Percentiles rank a stretch among this genome's conserved stretches.
Conservation (phyloP, 2,888 invertebrate genomes). For the Calephelis perditalis region DNA sequence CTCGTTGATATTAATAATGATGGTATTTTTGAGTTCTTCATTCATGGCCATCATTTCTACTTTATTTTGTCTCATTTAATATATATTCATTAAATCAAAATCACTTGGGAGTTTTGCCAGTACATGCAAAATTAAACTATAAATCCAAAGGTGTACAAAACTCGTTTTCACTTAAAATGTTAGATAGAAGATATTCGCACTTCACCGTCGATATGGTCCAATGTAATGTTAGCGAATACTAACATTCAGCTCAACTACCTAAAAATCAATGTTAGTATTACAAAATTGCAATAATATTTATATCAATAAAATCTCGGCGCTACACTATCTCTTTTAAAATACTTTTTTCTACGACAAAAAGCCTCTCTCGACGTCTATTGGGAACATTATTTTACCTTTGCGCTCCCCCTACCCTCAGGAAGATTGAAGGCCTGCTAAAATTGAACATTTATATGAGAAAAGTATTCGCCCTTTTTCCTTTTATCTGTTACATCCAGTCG, state of each 20-base stretch:
- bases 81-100: too few species aligned
- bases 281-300: too few species aligned
- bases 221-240: too few species aligned
- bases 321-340: constrained; percentile 14
- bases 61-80: constrained; percentile 29
- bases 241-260: too few species aligned
- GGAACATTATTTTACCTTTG: constrained; percentile 17
- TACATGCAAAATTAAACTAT: too few species aligned
- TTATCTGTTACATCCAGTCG: constrained; percentile 56
- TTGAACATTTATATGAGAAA: constrained; percentile 51
- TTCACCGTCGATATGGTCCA: too few species aligned
- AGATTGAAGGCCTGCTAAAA: constrained; percentile 20
- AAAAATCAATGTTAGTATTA: too few species aligned
- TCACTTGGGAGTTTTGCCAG: too few species aligned
- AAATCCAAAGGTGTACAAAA: too few species aligned
- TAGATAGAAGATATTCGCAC: too few species aligned
- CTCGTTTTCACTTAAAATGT: too few species aligned
- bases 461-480: constrained; percentile 41
- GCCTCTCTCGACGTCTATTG: constrained; percentile 17
- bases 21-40: constrained; percentile 29
- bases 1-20: constrained; percentile 30
- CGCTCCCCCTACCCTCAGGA: constrained; percentile 14
- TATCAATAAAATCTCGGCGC: neutral
- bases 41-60: constrained; percentile 31
- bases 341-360: constrained; percentile 20